phyloP scores from a whole-genome alignment of 2,888 invertebrate species.

The Drosophila koepferae region DNA sequence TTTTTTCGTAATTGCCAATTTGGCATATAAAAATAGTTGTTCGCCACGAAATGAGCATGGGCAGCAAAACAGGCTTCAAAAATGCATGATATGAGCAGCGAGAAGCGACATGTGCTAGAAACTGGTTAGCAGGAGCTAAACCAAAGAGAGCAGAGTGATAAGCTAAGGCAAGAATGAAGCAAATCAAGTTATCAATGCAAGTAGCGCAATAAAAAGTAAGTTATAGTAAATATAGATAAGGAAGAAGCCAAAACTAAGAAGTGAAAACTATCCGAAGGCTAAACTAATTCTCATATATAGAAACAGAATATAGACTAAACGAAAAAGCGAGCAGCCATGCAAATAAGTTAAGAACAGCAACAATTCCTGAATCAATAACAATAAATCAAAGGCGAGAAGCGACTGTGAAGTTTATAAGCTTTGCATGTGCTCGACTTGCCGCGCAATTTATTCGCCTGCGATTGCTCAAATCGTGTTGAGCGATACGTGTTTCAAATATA shows the following conservation, averaged over 20 bases:
- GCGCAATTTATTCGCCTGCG: constrained; percentile 28
- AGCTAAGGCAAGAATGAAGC: background rate
- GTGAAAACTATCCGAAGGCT: too few relatives aligned
- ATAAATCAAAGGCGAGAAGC: constrained; percentile 6
- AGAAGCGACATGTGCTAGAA: background rate
- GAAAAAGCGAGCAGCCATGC: background rate
- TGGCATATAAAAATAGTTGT: constrained; percentile 26
- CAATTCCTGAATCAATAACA: background rate
- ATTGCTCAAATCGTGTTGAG: constrained; percentile 39
- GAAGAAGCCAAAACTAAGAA: background rate
- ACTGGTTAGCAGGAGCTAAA: background rate
- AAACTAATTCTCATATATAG: background rate
- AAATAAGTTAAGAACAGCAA: constrained; percentile 1
- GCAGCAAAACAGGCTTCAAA: constrained; percentile 7
- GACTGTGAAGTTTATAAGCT: background rate
- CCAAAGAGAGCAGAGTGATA: background rate
- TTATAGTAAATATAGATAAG: background rate
- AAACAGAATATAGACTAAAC: background rate
- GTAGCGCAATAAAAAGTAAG: background rate
- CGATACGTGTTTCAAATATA: constrained; percentile 31
- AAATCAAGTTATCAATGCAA: background rate
- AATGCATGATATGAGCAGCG: constrained; percentile 4
- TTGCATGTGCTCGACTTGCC: constrained; percentile 3
- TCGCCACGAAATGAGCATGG: constrained; percentile 14
- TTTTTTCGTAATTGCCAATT: constrained; percentile 31